Evolutionary conservation across 2,113 vertebrate species (phyloP).

Genomic region (Hymenochirus boettgeri): DNA sequence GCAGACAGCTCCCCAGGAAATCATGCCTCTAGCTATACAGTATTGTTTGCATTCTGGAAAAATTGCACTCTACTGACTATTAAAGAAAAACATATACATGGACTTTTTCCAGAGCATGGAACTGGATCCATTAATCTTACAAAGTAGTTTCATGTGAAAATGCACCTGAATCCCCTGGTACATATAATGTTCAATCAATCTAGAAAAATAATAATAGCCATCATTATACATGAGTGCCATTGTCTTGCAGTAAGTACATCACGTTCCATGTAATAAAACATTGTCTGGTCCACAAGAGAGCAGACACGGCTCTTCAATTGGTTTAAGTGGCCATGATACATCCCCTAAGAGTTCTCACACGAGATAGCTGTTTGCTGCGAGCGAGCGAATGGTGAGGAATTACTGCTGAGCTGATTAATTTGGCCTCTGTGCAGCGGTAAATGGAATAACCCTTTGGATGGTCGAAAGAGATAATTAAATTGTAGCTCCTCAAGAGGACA

Average conservation of each 20-base stretch:
- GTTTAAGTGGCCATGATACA: slow-evolving; percentile 3
- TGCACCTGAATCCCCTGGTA: neutral
- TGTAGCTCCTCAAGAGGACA: neutral
- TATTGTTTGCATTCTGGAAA: too few species aligned
- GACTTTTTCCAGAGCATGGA: too few species aligned
- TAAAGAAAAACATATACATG: too few species aligned
- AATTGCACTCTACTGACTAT: too few species aligned
- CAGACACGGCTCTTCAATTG: slow-evolving; percentile 1
- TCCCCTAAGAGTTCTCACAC: neutral
- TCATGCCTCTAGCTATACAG: too few species aligned
- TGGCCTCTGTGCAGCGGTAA: neutral
- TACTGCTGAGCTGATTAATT: neutral
- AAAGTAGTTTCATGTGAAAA: neutral
- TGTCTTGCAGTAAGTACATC: slow-evolving; percentile 6
- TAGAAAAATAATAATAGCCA: slow-evolving; percentile 1
- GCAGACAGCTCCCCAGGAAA: too few species aligned
- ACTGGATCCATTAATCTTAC: neutral
- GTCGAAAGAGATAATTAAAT: neutral
- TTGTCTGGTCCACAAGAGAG: neutral
- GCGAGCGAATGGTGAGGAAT: neutral
- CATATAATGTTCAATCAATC: neutral
- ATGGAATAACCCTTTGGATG: neutral
- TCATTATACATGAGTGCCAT: neutral
- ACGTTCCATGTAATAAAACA: neutral
- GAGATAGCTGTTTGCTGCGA: neutral